Conservation (phyloP, 2,888 invertebrate genomes). For the Xestia c-nigrum region DNA sequence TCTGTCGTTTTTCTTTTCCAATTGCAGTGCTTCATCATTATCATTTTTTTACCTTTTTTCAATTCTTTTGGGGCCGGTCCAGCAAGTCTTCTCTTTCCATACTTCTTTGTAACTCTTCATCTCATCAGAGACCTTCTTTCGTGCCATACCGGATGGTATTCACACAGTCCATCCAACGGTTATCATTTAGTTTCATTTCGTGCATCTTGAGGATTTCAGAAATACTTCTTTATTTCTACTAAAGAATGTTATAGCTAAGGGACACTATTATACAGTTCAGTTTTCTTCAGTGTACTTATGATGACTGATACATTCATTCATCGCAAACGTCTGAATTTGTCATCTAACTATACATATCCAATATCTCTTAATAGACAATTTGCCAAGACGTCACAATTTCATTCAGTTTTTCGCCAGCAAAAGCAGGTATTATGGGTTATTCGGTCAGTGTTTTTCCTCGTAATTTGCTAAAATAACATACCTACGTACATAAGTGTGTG, state of each 20-base stretch:
- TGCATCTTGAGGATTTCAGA: background rate
- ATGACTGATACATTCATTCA: background rate
- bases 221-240: background rate
- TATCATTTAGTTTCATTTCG: too few species aligned
- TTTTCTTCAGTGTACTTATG: background rate
- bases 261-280: background rate
- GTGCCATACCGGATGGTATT: too few species aligned
- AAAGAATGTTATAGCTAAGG: background rate
- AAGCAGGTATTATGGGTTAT: conserved; percentile 11
- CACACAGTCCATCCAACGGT: too few species aligned
- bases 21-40: too few species aligned
- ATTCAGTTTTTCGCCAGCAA: conserved; percentile 1
- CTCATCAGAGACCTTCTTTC: too few species aligned
- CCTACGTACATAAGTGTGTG: conserved; percentile 24
- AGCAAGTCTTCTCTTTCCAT: too few species aligned
- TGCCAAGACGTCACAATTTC: conserved; percentile 2
- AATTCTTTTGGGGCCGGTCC: too few species aligned
- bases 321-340: background rate
- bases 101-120: too few species aligned
- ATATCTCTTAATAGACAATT: background rate
- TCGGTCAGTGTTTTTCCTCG: conserved; percentile 13
- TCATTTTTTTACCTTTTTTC: too few species aligned
- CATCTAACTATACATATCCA: background rate
- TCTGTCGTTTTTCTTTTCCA: background rate
- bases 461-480: conserved; percentile 42